These are phyloP conservation scores for Pyrochroa serraticornis DNA, from an alignment of 2,888 invertebrate species.

Conservation along the genomic window DNA sequence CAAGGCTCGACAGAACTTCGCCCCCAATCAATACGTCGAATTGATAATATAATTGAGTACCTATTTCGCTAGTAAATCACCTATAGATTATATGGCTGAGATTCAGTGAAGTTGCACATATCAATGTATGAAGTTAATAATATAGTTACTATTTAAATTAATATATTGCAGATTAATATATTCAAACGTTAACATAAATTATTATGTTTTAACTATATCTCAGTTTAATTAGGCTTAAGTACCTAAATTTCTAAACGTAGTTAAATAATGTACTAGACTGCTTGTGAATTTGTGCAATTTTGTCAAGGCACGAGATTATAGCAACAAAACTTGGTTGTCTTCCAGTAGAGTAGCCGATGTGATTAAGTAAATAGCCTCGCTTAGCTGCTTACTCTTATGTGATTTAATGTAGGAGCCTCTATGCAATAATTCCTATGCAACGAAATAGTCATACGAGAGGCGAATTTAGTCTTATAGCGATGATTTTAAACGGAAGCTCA, in stretches of 20 bases:
- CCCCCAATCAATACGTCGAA: slow-evolving; percentile 54
- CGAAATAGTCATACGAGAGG: slow-evolving; percentile 34
- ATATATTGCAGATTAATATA: slow-evolving; percentile 50
- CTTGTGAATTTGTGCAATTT: slow-evolving; percentile 32
- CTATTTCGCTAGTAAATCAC: slow-evolving; percentile 17
- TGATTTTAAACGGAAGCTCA: slow-evolving; percentile 31
- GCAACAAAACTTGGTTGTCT: slow-evolving; percentile 45
- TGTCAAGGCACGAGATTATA: slow-evolving; percentile 22
- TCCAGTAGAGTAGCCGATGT: slow-evolving; percentile 34
- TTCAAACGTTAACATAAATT: slow-evolving; percentile 45
- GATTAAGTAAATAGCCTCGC: slow-evolving; percentile 34
- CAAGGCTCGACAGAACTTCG: slow-evolving; percentile 48
- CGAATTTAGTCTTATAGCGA: neutral
- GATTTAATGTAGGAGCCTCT: slow-evolving; percentile 27
- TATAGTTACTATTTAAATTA: slow-evolving; percentile 42
- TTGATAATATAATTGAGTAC: slow-evolving; percentile 48
- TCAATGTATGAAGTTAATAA: slow-evolving; percentile 35
- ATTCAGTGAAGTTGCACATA: slow-evolving; percentile 33
- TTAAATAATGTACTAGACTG: slow-evolving; percentile 26
- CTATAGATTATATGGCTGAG: slow-evolving; percentile 3
- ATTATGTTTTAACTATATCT: slow-evolving; percentile 35
- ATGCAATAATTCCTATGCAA: slow-evolving; percentile 34
- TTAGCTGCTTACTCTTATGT: slow-evolving; percentile 34
- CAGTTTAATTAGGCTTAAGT: slow-evolving; percentile 32
- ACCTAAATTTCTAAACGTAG: slow-evolving; percentile 19